Conservation (phyloP, 2,797 vertebrate species). For the Takifugu rubripes region DNA sequence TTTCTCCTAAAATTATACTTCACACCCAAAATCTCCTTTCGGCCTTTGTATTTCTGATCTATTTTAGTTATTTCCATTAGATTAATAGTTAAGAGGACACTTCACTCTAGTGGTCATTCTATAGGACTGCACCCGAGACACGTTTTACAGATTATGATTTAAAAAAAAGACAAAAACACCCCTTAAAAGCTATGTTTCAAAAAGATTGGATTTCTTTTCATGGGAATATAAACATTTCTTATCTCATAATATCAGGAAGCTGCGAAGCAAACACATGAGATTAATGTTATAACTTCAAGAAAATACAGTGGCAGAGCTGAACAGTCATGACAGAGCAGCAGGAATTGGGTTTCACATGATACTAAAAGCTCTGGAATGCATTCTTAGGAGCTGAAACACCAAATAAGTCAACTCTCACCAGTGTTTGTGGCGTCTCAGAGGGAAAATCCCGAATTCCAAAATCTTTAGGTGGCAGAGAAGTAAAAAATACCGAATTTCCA, state of each 20-base stretch:
- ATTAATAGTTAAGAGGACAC: no score
- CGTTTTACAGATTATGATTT: no score
- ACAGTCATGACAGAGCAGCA: conserved; percentile 44
- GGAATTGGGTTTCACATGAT: conserved; percentile 71
- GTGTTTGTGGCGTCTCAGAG: conserved; percentile 28
- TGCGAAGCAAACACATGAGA: not conserved
- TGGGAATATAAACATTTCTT: not conserved
- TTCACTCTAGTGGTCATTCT: no score
- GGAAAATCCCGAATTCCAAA: conserved; percentile 21
- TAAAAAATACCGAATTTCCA: conserved; percentile 11
- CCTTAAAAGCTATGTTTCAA: no score
- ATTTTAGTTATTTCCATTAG: no score
- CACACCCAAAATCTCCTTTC: not conserved
- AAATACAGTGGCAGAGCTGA: conserved; percentile 20
- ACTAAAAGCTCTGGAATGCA: conserved; percentile 68
- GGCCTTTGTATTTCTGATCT: not conserved
- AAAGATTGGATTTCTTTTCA: no score
- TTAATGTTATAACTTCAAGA: not conserved
- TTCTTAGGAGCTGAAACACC: conserved; percentile 51
- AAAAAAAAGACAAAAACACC: no score
- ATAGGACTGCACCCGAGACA: no score
- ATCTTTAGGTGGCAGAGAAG: conserved; percentile 14
- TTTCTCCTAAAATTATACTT: not conserved
- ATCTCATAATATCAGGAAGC: not conserved
- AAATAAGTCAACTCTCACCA: conserved; percentile 32